Base-by-base conservation (phyloP, 2,113 vertebrate genomes). In the Turdus rufiventris region DNA sequence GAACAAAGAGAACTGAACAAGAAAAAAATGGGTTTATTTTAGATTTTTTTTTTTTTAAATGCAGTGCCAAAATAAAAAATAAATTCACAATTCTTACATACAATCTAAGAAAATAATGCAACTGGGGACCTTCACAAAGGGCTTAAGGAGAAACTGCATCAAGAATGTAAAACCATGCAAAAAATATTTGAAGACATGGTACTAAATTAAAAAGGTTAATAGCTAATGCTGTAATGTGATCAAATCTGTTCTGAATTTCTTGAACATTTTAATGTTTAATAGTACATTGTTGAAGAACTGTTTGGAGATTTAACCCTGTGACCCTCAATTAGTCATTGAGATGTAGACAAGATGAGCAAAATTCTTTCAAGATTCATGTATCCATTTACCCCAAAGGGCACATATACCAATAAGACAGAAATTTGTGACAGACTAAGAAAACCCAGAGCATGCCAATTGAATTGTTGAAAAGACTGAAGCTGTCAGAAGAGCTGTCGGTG, bases 241-340 rank as follows among this genome's bases (percentile, higher is more conserved):
- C 36, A 89, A 62, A 85, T 95, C 40, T 92, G 33, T 85, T 94
- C 70, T 61, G 73, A 92, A 79, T 70, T 95, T 89, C 73, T 68
- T 61, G n/a, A 87, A 65, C 70, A 50, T 57, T 91, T 94, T 89
- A 91, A 85, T 94, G 34, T 54, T 85, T 87, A 78, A 72, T 57
- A 92, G 45, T 67, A 79, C 50, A 50, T 33, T 57, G n/a, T 72
- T 75, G 85, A 85, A 79, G 36, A 89, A 63, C 45, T 91, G 75
- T 82, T 92, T 82, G 71, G 89, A 82, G 89, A 79, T 79, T 76
- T 92, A 92, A 82, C 94, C 84, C 26, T 18, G 50, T 92, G 93
- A 94, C 89, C 36, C 42, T 92, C 72, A 57, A 86, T 96, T 94
- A 94, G 61, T 86, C 88, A 93, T 10, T 78, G 62, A 82, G 50